Base-by-base conservation (phyloP, 2,888 invertebrate genomes). In the Cataglyphis rosenhaueri region DNA sequence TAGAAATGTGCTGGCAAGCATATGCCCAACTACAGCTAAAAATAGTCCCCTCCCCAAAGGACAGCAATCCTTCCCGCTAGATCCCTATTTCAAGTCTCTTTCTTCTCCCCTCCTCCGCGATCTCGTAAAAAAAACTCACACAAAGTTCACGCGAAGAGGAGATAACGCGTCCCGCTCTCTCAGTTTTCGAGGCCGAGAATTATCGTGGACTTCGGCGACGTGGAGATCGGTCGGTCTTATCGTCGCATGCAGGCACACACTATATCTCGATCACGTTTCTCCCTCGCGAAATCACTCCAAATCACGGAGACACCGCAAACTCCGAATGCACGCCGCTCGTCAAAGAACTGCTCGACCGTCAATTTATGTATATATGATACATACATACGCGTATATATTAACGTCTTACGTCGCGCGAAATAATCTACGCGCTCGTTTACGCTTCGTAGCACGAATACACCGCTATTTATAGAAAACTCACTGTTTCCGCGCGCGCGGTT, bases 381-480 rank as follows among this genome's bases (percentile, higher is more conserved):
- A 3, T 21, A 10, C 21, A 35, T n/a, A n/a, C 3, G 18, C 18
- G 5, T 48, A 38, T 59, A 44, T n/a, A 12, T 66, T 44, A 15
- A 44, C 48, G 9, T 25, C 15, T 8, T 18, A 15, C 0, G 10
- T 15, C n/a, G 48, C 66, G 41, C 15, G n/a, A 12, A 8, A 15
- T 29, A 81, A 62, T 74, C 35, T 9, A 55, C 76, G 38, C 68
- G 15, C 6, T n/a, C 55, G 52, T 57, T 6, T 41, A 21, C 21
- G 18, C 44, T 44, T 12, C n/a, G 10, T 48, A 21, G 15, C 59
- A 44, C 35, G 59, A 81, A 62, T 61, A 65, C n/a, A n/a, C 66
- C 83, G 83, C 85, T 89, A 89, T 90, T 90, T 87, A 87, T 90
- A 89, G 90, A 88, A 18, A 81, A 87, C 88, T 90, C 65, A 89